Percentiles rank a stretch among this genome's conserved stretches.
Conservation (phyloP, 2,113 vertebrate genomes). For the Grallaria varia region DNA sequence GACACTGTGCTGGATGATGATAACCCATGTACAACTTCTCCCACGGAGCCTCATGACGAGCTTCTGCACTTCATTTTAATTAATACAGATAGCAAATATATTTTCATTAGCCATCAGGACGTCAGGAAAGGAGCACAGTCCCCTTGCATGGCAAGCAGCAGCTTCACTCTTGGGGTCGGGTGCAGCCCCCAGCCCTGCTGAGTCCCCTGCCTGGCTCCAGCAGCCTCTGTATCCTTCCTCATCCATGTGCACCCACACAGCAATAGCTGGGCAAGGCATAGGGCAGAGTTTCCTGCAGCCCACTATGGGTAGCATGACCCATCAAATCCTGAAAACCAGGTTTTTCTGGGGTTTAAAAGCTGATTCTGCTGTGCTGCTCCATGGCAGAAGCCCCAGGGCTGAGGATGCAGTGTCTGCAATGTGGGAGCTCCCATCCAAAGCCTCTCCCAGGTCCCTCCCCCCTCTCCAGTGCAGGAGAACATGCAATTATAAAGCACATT, state of each 20-base stretch:
- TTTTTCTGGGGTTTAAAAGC: background rate
- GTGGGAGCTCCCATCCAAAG: background rate
- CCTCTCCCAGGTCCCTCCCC: background rate
- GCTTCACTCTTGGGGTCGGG: background rate
- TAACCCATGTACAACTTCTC: conserved; percentile 21
- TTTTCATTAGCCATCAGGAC: conserved; percentile 33
- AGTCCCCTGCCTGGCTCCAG: background rate
- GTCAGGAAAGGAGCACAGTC: background rate
- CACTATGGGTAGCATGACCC: fast-evolving
- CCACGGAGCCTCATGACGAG: background rate
- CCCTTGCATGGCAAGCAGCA: background rate
- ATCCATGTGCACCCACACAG: fast-evolving
- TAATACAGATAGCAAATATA: conserved; percentile 47
- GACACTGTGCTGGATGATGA: background rate
- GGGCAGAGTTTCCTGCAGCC: background rate
- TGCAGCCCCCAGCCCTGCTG: background rate
- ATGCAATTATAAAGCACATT: background rate
- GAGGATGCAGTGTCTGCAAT: background rate
- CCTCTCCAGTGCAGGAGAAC: background rate
- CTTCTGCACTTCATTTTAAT: conserved; percentile 46
- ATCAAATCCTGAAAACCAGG: background rate
- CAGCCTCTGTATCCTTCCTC: background rate
- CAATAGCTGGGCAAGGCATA: background rate
- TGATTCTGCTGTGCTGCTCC: background rate
- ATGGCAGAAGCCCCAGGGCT: background rate